A percentile compares a stretch with the other conserved stretches of the same genome.
Evolutionary conservation across 2,888 invertebrate species (phyloP).

Genomic region (Epistrophe grossulariae): DNA sequence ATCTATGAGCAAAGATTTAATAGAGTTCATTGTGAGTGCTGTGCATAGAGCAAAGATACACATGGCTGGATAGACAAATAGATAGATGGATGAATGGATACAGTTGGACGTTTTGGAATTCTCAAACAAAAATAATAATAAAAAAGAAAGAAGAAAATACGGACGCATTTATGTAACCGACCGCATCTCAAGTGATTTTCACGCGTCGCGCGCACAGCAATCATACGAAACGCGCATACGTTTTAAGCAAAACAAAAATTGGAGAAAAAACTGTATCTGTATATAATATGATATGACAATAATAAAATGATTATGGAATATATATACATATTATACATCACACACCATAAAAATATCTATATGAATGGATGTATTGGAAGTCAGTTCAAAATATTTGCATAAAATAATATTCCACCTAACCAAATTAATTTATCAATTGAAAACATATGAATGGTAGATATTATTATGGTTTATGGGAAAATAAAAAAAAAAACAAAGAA

Average conservation of each 20-base stretch:
- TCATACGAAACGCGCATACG: conserved; percentile 43
- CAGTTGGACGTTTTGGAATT: conserved; percentile 72
- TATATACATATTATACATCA: too few relatives aligned
- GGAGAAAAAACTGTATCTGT: conserved; percentile 15
- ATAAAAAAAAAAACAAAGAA: too few relatives aligned
- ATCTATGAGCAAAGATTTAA: conserved; percentile 39
- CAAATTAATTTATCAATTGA: too few relatives aligned
- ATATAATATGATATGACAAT: neutral
- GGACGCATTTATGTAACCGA: conserved; percentile 67
- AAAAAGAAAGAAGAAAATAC: conserved; percentile 27
- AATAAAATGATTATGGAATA: conserved; percentile 23
- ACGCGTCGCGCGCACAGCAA: conserved; percentile 67
- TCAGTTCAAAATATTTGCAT: too few relatives aligned
- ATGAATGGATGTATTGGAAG: conserved; percentile 23
- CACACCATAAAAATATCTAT: conserved; percentile 17
- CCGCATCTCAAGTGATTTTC: conserved; percentile 72
- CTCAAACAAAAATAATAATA: conserved; percentile 8
- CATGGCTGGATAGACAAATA: conserved; percentile 62
- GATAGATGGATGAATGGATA: conserved; percentile 72
- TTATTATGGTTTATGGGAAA: too few relatives aligned
- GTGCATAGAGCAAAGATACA: conserved; percentile 34
- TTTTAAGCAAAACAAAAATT: conserved; percentile 30
- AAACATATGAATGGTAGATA: too few relatives aligned
- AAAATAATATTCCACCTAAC: too few relatives aligned
- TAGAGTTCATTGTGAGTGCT: conserved; percentile 40